Evolutionary conservation across 2,797 vertebrate species (phyloP).

Genomic region (Acipenser ruthenus): DNA sequence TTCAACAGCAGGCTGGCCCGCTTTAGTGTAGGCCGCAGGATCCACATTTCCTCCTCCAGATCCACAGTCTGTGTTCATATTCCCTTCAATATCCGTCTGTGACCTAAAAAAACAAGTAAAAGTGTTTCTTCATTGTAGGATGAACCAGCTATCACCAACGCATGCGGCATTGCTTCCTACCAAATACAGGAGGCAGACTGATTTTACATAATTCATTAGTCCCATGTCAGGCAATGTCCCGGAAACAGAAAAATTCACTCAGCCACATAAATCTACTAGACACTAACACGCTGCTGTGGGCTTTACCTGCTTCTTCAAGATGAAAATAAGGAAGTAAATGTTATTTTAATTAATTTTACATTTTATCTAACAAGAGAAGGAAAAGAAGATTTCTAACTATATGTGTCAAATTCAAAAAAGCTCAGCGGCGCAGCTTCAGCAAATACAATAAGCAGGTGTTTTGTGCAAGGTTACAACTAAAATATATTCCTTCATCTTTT

Average conservation of each 20-base stretch:
- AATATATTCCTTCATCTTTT: too few species aligned
- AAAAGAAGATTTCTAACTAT: too few species aligned
- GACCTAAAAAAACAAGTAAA: conserved; percentile 58
- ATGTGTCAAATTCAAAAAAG: too few species aligned
- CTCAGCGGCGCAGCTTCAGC: too few species aligned
- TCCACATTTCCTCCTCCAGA: conserved; percentile 65
- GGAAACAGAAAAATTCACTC: conserved; percentile 40
- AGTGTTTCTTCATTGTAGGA: not conserved
- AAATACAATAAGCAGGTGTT: too few species aligned
- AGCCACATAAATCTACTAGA: conserved; percentile 31
- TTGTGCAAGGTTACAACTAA: too few species aligned
- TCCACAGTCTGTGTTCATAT: conserved; percentile 56
- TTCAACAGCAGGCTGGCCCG: conserved; percentile 70
- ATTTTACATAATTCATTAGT: conserved; percentile 54
- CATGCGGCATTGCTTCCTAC: conserved; percentile 19
- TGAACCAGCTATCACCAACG: conserved; percentile 17
- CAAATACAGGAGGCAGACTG: conserved; percentile 29
- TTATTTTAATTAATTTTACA: too few species aligned
- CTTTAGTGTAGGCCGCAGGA: conserved; percentile 70
- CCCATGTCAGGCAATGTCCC: conserved; percentile 36
- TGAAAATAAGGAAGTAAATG: not conserved
- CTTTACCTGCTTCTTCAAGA: not conserved
- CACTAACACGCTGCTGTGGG: not conserved
- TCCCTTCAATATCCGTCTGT: conserved; percentile 82
- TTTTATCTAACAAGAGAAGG: too few species aligned